Evolutionary conservation across 2,113 vertebrate species (phyloP), one percentile per base, ranked within the genome.

Genomic region (Oophaga pumilio): DNA sequence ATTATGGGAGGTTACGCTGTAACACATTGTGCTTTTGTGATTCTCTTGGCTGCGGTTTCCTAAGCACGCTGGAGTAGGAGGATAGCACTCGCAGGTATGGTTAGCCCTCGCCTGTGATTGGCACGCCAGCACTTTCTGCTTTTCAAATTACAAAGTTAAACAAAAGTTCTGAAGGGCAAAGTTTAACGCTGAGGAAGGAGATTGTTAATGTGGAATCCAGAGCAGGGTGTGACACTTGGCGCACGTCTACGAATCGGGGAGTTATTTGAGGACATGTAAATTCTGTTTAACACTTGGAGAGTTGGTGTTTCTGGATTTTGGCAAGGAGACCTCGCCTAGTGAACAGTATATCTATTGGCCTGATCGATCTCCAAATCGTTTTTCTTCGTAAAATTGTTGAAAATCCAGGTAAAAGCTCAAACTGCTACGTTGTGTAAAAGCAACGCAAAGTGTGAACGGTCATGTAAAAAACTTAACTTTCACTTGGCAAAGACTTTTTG

Each of bases 131-230:
- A 77, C 17, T 77, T 18, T 56, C 76, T 77, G 76, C 76, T 77
- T 77, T 77, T 77, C 66, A 92, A 92, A 93, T 91, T 93, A 93
- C 91, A 86, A 94, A 94, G 91, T 93, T 93, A 94, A 94, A 94
- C 93, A 94, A 93, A 95, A 92, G 90, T 91, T 91, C 91, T 94
- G 89, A 92, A 94, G 93, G 94, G 93, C 93, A 94, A 93, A 95
- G 94, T 94, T 94, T 93, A 95, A 93, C 78, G 33, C 89, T 90
- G 92, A 91, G 93, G 93, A 94, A 95, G 93, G 92, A 94, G 94
- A 92, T 91, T 93, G 93, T 94, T 95, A 94, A 93, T 93, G 94
- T 94, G 94, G 92, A 95, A 94, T 94, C 92, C 93, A 95, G 93
- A 93, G 92, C 92, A 93, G 92, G 93, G 94, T 94, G 94, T 94